A percentile compares a stretch with the other conserved stretches of the same genome.
Evolutionary conservation across 2,888 invertebrate species (phyloP).

Genomic region (Leucophora obtusa): DNA sequence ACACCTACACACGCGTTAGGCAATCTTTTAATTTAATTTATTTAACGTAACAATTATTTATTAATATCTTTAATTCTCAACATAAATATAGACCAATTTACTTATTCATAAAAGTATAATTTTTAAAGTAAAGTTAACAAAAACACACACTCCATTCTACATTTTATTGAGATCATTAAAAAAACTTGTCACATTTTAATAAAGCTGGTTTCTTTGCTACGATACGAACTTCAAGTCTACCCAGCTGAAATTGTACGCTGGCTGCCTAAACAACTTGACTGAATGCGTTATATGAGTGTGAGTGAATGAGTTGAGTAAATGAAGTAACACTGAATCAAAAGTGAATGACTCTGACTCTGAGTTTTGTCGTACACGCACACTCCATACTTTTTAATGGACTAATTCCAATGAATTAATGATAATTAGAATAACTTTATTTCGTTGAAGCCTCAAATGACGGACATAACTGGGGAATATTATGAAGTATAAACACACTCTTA

Average conservation of each 20-base stretch:
- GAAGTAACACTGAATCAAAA: conserved; percentile 19
- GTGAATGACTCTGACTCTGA: conserved; percentile 31
- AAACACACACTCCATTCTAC: conserved; percentile 29
- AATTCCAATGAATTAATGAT: conserved; percentile 65
- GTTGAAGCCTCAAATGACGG: conserved; percentile 57
- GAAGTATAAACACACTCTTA: background rate
- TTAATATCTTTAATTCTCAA: conserved; percentile 51
- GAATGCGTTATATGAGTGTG: conserved; percentile 36
- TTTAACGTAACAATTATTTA: conserved; percentile 57
- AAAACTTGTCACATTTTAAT: conserved; percentile 62
- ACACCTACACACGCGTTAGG: conserved; percentile 54
- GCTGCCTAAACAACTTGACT: background rate
- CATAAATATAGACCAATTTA: conserved; percentile 55
- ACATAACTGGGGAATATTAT: conserved; percentile 9
- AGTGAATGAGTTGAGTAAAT: conserved; percentile 20
- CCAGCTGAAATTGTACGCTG: conserved; percentile 30
- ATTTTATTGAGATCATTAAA: conserved; percentile 51
- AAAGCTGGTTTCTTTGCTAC: conserved; percentile 28
- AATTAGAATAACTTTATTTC: conserved; percentile 64
- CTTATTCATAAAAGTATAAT: conserved; percentile 43
- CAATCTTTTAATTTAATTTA: conserved; percentile 53
- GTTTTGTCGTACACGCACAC: conserved; percentile 57
- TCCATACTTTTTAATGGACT: conserved; percentile 59
- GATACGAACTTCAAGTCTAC: background rate
- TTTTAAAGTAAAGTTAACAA: conserved; percentile 31